Evolutionary conservation across 2,888 invertebrate genomes (phyloP), one percentile per base, ranked within the genome.

Genomic region (Labia minor): DNA sequence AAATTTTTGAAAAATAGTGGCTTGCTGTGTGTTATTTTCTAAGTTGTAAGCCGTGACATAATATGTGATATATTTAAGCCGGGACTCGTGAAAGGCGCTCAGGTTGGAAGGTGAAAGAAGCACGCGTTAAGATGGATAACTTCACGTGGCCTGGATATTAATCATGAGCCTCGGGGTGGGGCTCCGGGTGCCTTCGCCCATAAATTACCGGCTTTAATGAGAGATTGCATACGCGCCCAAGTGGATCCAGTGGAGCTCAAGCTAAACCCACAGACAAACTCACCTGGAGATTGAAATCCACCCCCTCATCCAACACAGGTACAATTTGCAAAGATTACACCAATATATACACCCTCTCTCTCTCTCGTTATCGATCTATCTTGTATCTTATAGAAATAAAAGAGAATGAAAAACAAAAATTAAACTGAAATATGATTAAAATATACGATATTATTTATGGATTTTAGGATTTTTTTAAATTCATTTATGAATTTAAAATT

Each of bases 31-130:
- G 49, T 49, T 49, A 49, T 49, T 49, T 49, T 49, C 49, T 8
- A 26, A 26, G 26, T 26, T 26, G 26, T 26, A 26, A 26, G 26
- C 26, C 49, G 49, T 3, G 2, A 49, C 16, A 49, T 49, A 49
- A 49, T 49, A 49, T 49, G 49, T 49, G 49, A 49, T 49, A 49
- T 49, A 49, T 49, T 49, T 49, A 49, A 49, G 49, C 49, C 49
- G 4, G 14, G 4, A 14, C 49, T 49, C 49, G 49, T 49, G 49
- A 49, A 49, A 49, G 49, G 49, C 14, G 49, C 49, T 49, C 49
- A 49, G 49, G 49, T 49, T 14, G 49, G 14, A 16, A 49, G 6
- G 49, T 49, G 49, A 49, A 49, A 49, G 49, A 49, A 49, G 16
- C 49, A 49, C 49, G 49, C 49, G 49, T 49, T 11, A 49, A 49